Base-by-base conservation (phyloP, 2,888 invertebrate species). In the Nemotelus pantherinus region DNA sequence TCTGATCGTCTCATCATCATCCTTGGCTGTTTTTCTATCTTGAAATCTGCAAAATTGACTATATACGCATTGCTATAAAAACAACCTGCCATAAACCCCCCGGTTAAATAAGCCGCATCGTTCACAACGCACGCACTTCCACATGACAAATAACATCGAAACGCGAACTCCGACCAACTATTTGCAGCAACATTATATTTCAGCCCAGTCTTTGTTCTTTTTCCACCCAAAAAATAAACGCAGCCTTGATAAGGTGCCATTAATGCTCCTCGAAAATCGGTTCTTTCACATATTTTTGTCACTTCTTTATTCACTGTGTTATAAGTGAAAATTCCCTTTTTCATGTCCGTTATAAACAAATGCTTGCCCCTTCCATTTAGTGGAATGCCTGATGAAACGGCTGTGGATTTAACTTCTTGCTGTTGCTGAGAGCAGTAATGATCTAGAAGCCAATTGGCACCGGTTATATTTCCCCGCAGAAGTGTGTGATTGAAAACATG, bases 1-100 rank as follows among this genome's bases (percentile, higher is more conserved):
- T n/a, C 47, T 25, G 45, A 47, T 39, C 74, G 74, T n/a, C 48
- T 63, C 60, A 74, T 63, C 63, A 74, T 48, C 74, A 74, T 74
- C 7, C 63, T 47, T 5, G 74, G 43, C 3, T 43, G 48, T 10
- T 60, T 2, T 2, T 48, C 48, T 43, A 74, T 74, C n/a, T 50
- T 60, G 39, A 25, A 60, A 7, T 39, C 41, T n/a, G 60, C 47
- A 48, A 74, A 74, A 48, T 74, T 63, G 25, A 63, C 60, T 3
- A 50, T 60, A 45, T 39, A 48, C 3, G 63, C 74, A 2, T 25
- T 10, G 48, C 50, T 74, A 6, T 63, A 48, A 60, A 60, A 74
- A 45, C 3, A n/a, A 7, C 48, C 50, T 3, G 43, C 44, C 2
- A 43, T 57, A 43, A 57, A 71, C 5, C 74, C 74, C n/a, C 74